Evolutionary conservation across 64 coral and sea anemone species (phyloP).

Genomic region (Anthopleura sola): DNA sequence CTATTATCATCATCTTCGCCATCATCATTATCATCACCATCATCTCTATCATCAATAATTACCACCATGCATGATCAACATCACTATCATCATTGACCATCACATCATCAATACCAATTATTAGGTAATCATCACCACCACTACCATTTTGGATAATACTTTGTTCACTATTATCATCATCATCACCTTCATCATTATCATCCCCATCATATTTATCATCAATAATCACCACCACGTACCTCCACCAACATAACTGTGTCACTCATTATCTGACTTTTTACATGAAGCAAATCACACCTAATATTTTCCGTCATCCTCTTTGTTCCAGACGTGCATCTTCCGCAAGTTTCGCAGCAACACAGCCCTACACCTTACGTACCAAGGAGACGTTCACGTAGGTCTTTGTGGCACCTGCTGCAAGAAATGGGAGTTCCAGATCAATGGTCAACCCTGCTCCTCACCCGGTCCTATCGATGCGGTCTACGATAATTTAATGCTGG

Average conservation of each 20-base stretch:
- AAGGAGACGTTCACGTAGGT: constrained; percentile 69
- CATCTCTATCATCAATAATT: background rate
- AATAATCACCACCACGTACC: no score
- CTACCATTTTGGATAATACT: no score
- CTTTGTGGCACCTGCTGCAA: constrained; percentile 72
- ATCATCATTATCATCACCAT: background rate
- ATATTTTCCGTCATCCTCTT: background rate
- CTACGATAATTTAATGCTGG: constrained; percentile 49
- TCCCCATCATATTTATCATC: no score
- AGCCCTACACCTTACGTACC: constrained; percentile 59
- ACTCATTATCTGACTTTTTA: no score
- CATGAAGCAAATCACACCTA: no score
- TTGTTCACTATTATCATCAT: no score
- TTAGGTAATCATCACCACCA: no score
- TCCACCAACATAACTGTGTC: no score
- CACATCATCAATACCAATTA: no score
- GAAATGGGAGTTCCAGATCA: constrained; percentile 75
- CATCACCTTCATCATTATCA: no score
- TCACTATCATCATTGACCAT: background rate
- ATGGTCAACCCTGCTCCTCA: constrained; percentile 62
- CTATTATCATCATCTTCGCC: background rate
- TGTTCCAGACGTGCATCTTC: constrained; percentile 41
- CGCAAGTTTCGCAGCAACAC: constrained; percentile 32
- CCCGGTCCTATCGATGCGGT: constrained; percentile 61
- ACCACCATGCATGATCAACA: background rate